A percentile compares a stretch with the other conserved stretches of the same genome.
These are phyloP conservation scores for Phylloscopus collybita DNA, from an alignment of 2,797 vertebrate genomes.

Conservation along the genomic window DNA sequence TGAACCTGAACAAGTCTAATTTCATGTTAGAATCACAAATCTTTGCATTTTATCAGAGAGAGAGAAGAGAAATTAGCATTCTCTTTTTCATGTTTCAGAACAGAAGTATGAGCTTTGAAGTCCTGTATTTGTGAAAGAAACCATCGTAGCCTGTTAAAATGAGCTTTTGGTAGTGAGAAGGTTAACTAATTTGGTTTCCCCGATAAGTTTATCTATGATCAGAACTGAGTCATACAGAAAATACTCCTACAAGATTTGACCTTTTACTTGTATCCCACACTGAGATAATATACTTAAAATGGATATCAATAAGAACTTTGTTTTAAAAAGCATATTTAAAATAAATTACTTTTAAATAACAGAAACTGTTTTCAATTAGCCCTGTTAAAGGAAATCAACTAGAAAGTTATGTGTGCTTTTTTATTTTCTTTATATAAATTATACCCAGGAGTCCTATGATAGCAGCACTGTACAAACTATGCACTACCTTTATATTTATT, in stretches of 20 bases:
- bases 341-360: conserved; percentile 78
- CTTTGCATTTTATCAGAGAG: not conserved
- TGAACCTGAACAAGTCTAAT: not conserved
- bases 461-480: conserved; percentile 67
- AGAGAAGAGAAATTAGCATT: conserved; percentile 6
- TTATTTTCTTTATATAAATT: conserved; percentile 76
- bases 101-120: conserved; percentile 42
- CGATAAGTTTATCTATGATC: conserved; percentile 78
- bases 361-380: conserved; percentile 79
- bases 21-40: not conserved
- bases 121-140: conserved; percentile 27
- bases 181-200: conserved; percentile 79
- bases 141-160: conserved; percentile 29
- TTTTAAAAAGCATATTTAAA: conserved; percentile 76
- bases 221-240: conserved; percentile 87
- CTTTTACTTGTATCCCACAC: conserved; percentile 86
- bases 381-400: conserved; percentile 68
- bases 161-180: conserved; percentile 64
- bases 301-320: conserved; percentile 77
- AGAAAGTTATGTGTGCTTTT: conserved; percentile 72
- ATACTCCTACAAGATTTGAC: conserved; percentile 87
- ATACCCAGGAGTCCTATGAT: conserved; percentile 71
- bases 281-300: conserved; percentile 78
- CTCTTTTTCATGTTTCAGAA: conserved; percentile 48
- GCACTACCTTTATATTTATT: conserved; percentile 74